Base-by-base conservation (phyloP, 1,140 invertebrate genomes). In the Copidosoma floridanum region DNA sequence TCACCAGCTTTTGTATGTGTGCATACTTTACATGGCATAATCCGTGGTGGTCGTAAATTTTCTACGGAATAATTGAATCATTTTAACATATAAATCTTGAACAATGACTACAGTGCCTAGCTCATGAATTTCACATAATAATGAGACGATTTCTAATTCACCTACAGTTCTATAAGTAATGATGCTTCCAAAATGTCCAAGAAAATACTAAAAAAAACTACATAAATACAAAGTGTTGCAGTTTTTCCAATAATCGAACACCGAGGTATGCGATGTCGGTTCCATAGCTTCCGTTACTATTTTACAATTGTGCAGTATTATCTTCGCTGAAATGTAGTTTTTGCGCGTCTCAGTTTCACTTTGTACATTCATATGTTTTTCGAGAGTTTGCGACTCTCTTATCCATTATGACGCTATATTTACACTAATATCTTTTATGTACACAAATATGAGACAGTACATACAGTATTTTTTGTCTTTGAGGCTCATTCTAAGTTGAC, bases 371-470 rank as follows among this genome's bases (percentile, higher is more conserved):
- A 50, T 50, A 38, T 50, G 37, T 46, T 55, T 53, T n/a, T 27
- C 12, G 43, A 60, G 32, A 3, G 12, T 52, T 59, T 29, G 20
- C 52, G n/a, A n/a, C n/a, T n/a, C n/a, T n/a, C 41, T 51, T 12
- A n/a, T 40, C 51, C 48, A 54, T 6, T 61, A 55, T 61, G 32
- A 61, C 20, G 40, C 21, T 50, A 26, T 61, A 61, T 61, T 55
- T 63, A 63, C 54, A 63, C 40, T 38, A 44, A 51, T 43, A 32
- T 52, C 21, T 57, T 27, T 40, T 63, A 63, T 63, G 32, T 63
- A 63, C 48, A 63, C 5, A 57, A n/a, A 23, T 52, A 62, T 52
- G 38, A 52, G 50, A 38, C 32, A 52, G 53, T 63, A 57, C 29
- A 46, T 63, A 61, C 47, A 57, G 52, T 46, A 29, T 46, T 46